These are phyloP conservation scores for Hucho hucho DNA, from an alignment of 2,113 vertebrate genomes.

Conservation along the genomic window DNA sequence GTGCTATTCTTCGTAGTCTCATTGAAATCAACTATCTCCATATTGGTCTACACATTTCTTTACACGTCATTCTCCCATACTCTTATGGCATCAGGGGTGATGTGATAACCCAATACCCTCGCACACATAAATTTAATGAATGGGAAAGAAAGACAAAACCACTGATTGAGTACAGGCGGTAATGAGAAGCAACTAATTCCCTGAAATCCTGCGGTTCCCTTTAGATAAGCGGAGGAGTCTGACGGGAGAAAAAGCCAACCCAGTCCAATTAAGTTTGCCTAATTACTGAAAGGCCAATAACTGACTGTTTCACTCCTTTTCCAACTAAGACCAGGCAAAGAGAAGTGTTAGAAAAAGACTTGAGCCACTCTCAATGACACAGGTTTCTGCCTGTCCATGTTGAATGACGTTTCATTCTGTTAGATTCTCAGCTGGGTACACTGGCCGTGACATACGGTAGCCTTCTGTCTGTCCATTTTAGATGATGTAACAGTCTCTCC, in stretches of 20 bases:
- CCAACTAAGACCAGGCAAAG: slow-evolving; percentile 17
- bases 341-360: slow-evolving; percentile 3
- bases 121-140: slow-evolving; percentile 22
- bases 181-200: slow-evolving; percentile 38
- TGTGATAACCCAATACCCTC: slow-evolving; percentile 13
- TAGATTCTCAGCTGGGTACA: not conserved
- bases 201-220: slow-evolving; percentile 33
- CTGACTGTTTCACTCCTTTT: slow-evolving; percentile 17
- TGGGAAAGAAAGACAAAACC: slow-evolving; percentile 8
- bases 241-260: slow-evolving; percentile 28
- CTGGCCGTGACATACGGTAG: not conserved
- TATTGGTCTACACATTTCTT: not conserved
- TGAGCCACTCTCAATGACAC: not conserved
- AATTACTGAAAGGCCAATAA: slow-evolving; percentile 39
- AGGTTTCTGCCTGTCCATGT: too few relatives aligned
- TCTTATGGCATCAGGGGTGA: slow-evolving; percentile 7
- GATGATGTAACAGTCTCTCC: slow-evolving; percentile 3
- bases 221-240: slow-evolving; percentile 38
- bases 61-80: slow-evolving; percentile 1
- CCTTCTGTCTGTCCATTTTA: not conserved
- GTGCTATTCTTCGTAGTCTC: too few relatives aligned
- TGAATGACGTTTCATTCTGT: not conserved
- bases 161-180: slow-evolving; percentile 14
- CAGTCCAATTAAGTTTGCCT: slow-evolving; percentile 41
- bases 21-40: not conserved